A percentile compares a stretch with the other conserved stretches of the same genome.
phyloP scores from a whole-genome alignment of 2,113 vertebrate species.

The Danio rerio region DNA sequence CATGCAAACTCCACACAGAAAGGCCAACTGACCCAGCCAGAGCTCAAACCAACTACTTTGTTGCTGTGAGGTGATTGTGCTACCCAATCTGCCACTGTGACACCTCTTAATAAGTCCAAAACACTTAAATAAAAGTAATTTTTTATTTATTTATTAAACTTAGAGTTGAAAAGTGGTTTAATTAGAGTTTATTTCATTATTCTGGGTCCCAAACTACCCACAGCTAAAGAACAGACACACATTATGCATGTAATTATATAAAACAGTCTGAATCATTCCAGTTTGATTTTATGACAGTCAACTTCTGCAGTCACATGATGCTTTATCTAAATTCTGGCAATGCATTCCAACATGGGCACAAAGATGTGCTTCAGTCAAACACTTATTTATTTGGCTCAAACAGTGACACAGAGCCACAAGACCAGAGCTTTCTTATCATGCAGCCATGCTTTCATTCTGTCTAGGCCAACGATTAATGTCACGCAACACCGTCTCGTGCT shows the following conservation, averaged over 20 bases:
- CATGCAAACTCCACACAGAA: no score
- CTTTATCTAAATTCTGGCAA: conserved; percentile 28
- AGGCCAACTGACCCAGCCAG: no score
- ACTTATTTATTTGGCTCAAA: neutral
- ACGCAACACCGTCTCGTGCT: neutral
- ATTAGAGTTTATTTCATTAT: neutral
- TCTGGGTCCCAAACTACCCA: neutral
- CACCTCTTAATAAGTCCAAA: no score
- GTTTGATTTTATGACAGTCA: conserved; percentile 8
- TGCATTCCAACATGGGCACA: conserved; percentile 12
- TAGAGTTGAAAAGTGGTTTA: neutral
- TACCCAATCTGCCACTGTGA: no score
- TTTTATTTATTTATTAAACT: no score
- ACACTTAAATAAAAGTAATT: no score
- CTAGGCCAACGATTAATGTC: neutral
- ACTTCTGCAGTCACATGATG: conserved; percentile 28
- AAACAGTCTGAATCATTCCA: neutral
- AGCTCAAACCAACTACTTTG: no score
- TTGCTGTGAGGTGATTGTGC: no score
- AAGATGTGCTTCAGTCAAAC: neutral
- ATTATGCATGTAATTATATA: neutral
- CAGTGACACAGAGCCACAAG: neutral
- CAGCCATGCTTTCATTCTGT: neutral
- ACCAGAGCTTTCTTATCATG: neutral
- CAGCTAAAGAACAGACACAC: neutral